Base-by-base conservation (phyloP, 2,797 vertebrate genomes). In the Acrocephalus scirpaceus region DNA sequence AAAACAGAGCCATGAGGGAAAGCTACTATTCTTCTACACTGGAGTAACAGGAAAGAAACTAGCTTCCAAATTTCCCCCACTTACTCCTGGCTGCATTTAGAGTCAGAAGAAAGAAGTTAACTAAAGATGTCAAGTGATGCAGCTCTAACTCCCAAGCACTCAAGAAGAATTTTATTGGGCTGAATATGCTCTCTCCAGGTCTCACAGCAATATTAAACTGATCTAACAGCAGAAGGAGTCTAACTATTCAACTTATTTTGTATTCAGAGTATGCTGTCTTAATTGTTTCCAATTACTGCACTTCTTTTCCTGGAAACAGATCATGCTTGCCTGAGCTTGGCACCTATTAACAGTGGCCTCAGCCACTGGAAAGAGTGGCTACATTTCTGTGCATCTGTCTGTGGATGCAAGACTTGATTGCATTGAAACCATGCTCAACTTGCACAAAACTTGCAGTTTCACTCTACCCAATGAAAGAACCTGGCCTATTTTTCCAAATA, bases 211-310 rank as follows among this genome's bases (percentile, higher is more conserved):
- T 73, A 90, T 62, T 84, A 82, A 92, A 75, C 44, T 40, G 26
- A 92, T 84, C 61, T 77, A 88, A 78, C 22, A 85, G 62, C 67
- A 92, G 30, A 61, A 77, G 32, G 26, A 66, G 21, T 26, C 72
- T 70, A 72, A 54, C 82, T 78, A 53, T 83, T 88, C 69, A 77
- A 70, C 70, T 38, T 69, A 73, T 21, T 93, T 76, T 58, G 66
- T 69, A 95, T 95, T 93, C 89, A 62, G 53, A 22, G 42, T 86
- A 78, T 17, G 30, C 9, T 45, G 47, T 75, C 50, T 71, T 96
- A 96, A 96, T 92, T 91, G 77, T 88, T 94, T 92, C 72, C 66
- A 93, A 95, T 95, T 95, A 95, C 45, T 23, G 27, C 47, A 54
- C 18, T 67, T 80, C 86, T 77, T 91, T 84, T 54, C 58, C 62